A percentile compares a stretch with the other conserved stretches of the same genome.
These are phyloP conservation scores for Camponotus vicinus DNA, from an alignment of 1,140 invertebrate genomes.

Conservation along the genomic window DNA sequence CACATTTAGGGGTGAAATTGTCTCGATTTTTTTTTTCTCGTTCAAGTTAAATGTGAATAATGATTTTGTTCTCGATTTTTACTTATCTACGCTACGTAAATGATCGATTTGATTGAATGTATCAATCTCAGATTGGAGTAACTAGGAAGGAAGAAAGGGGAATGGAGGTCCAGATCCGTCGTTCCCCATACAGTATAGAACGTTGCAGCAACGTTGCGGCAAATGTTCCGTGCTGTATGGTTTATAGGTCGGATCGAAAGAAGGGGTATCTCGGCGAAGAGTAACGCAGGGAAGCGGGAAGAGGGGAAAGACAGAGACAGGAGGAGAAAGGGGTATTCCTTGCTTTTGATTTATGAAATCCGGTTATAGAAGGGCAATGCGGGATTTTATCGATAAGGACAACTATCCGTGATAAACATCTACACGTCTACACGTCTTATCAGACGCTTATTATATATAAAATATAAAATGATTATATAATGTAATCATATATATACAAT, in stretches of 20 bases:
- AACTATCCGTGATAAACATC: neutral
- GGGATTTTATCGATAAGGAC: neutral
- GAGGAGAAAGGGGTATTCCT: too few relatives aligned
- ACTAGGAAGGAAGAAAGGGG: neutral
- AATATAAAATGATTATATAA: too few relatives aligned
- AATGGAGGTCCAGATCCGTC: too few relatives aligned
- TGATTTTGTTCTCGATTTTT: neutral
- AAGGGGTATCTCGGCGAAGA: neutral
- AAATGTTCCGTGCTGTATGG: neutral
- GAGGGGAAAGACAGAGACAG: neutral
- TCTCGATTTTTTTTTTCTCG: neutral
- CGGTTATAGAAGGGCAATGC: too few relatives aligned
- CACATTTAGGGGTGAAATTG: neutral
- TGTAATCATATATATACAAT: neutral
- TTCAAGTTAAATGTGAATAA: neutral
- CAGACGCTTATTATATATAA: too few relatives aligned
- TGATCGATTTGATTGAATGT: neutral
- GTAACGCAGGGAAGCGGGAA: too few relatives aligned
- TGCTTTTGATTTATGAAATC: too few relatives aligned
- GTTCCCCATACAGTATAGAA: too few relatives aligned
- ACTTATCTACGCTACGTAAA: neutral
- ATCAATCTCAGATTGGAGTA: neutral
- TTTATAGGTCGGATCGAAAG: neutral
- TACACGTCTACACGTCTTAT: too few relatives aligned
- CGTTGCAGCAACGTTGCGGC: too few relatives aligned